A percentile compares a stretch with the other conserved stretches of the same genome.
Evolutionary conservation across 92 coral and sea anemone species (phyloP).

Genomic region (Zoanthus sociatus): DNA sequence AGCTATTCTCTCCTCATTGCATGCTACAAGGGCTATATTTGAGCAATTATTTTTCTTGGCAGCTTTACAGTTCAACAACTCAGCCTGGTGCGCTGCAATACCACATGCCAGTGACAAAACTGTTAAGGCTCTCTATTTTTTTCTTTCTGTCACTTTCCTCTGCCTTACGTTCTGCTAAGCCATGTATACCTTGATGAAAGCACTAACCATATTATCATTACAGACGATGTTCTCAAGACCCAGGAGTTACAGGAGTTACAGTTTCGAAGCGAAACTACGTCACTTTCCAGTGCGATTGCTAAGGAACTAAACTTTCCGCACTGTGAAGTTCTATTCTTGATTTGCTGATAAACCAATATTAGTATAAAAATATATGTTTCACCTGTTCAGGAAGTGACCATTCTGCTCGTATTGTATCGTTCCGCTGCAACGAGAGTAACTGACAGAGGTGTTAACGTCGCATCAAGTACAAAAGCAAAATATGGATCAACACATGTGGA

Average conservation of each 20-base stretch:
- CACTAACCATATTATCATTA: background rate
- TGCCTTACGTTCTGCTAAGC: conserved; percentile 14
- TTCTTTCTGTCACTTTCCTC: background rate
- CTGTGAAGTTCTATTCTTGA: background rate
- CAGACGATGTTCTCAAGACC: background rate
- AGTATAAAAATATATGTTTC: too few relatives aligned
- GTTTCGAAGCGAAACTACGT: conserved; percentile 19
- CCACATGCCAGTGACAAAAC: background rate
- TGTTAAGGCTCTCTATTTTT: conserved; percentile 1
- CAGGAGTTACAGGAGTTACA: too few relatives aligned
- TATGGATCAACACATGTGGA: background rate
- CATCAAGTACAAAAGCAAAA: background rate
- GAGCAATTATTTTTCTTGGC: conserved; percentile 11
- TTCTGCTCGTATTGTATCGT: conserved; percentile 4
- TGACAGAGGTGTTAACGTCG: background rate
- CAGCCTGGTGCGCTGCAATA: background rate
- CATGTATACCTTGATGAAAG: conserved; percentile 5
- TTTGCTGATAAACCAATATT: background rate
- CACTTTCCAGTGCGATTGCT: conserved; percentile 8
- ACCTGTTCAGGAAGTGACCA: background rate
- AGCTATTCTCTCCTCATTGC: background rate
- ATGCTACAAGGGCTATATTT: background rate
- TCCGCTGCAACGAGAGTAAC: background rate
- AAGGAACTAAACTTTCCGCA: background rate
- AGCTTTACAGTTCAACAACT: conserved; percentile 12